A percentile compares a stretch with the other conserved stretches of the same genome.
Evolutionary conservation across 53 echinoderm and acorn worm species (phyloP).

Genomic region (Antedon mediterranea): DNA sequence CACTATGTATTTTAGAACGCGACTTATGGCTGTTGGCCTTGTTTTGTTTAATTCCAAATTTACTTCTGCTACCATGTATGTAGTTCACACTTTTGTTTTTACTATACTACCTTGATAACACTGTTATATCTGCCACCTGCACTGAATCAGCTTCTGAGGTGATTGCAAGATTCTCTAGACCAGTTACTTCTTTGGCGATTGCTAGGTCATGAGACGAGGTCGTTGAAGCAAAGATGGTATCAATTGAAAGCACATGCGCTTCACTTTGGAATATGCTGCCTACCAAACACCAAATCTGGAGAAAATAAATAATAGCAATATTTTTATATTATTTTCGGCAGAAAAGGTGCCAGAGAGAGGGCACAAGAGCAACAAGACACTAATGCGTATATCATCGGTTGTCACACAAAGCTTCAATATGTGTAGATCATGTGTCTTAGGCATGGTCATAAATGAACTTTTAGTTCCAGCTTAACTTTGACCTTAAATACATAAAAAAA

Average conservation of each 20-base stretch:
- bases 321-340: too few relatives aligned
- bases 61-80: not conserved
- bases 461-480: too few relatives aligned
- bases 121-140: constrained; percentile 15
- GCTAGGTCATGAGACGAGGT: not conserved
- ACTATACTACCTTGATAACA: constrained; percentile 36
- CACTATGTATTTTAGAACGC: too few relatives aligned
- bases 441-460: too few relatives aligned
- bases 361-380: too few relatives aligned
- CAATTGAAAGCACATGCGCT: constrained; percentile 34
- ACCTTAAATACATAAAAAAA: too few relatives aligned
- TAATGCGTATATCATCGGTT: too few relatives aligned
- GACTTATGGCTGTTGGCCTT: too few relatives aligned
- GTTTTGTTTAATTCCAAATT: too few relatives aligned
- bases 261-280: constrained; percentile 69
- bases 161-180: not conserved
- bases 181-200: not conserved
- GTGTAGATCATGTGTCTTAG: too few relatives aligned
- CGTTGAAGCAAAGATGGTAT: not conserved
- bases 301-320: not conserved
- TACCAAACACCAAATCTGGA: constrained; percentile 52
- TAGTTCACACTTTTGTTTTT: not conserved
- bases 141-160: not conserved
- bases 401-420: too few relatives aligned
- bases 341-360: too few relatives aligned